Conservation (phyloP, 2,113 vertebrate genomes). For the Cyanoliseus patagonus region DNA sequence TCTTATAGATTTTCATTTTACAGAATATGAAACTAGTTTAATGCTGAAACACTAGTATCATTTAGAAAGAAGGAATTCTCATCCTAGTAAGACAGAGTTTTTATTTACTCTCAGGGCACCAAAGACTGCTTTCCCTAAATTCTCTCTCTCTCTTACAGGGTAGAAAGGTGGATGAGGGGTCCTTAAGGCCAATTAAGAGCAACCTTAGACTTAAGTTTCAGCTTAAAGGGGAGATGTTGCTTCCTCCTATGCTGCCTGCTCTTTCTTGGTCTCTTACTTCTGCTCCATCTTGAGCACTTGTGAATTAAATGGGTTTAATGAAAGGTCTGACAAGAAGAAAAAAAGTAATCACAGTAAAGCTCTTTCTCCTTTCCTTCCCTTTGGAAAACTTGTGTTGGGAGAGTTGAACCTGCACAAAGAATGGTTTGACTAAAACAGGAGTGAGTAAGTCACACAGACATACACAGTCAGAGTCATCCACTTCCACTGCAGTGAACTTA, state of each 20-base stretch:
- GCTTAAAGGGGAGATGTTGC: background rate
- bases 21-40: background rate
- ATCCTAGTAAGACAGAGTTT: background rate
- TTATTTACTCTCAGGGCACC: background rate
- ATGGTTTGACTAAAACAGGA: background rate
- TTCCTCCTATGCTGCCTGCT: background rate
- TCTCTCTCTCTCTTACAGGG: background rate
- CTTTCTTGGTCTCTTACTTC: background rate
- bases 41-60: background rate
- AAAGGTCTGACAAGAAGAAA: background rate
- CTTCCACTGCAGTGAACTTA: background rate
- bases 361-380: background rate
- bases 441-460: background rate
- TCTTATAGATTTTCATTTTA: background rate
- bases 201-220: background rate
- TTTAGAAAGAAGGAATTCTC: background rate
- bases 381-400: background rate
- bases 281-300: background rate
- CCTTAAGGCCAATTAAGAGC: background rate
- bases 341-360: background rate
- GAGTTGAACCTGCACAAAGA: background rate
- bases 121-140: background rate
- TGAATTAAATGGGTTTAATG: too few relatives aligned
- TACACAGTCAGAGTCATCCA: rapidly evolving
- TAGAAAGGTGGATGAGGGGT: background rate